Conservation (phyloP, 2,113 vertebrate genomes). For the Planiliza haematocheilus region DNA sequence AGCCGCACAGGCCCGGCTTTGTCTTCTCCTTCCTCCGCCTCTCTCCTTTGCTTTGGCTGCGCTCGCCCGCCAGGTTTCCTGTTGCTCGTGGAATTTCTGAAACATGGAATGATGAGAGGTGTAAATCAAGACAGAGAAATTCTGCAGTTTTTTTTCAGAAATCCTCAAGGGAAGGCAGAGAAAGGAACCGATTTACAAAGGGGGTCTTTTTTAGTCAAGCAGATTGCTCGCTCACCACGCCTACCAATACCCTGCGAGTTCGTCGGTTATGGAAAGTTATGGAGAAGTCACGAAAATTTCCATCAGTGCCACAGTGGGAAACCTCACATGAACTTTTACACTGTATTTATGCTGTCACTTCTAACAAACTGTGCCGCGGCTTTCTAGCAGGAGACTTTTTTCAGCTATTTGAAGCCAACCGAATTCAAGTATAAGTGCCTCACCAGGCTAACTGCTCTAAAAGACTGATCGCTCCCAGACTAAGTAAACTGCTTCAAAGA, state of each 20-base stretch:
- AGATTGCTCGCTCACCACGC: not conserved
- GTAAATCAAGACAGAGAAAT: slow-evolving; percentile 64
- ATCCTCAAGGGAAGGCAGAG: slow-evolving; percentile 11
- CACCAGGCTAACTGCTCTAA: not conserved
- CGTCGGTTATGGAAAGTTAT: slow-evolving; percentile 29
- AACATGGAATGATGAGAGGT: slow-evolving; percentile 64
- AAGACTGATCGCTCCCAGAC: slow-evolving; percentile 4
- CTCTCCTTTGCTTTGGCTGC: slow-evolving; percentile 35
- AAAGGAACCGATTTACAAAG: slow-evolving; percentile 36
- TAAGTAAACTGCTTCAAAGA: slow-evolving; percentile 1
- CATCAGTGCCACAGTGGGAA: slow-evolving; percentile 17
- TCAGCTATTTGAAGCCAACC: slow-evolving; percentile 13
- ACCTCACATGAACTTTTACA: slow-evolving; percentile 4
- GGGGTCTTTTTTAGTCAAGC: not conserved
- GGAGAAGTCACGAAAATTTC: slow-evolving; percentile 20
- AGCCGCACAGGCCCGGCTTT: slow-evolving; percentile 76
- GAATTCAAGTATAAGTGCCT: slow-evolving; percentile 29
- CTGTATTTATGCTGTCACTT: slow-evolving; percentile 14
- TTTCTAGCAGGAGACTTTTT: slow-evolving; percentile 21
- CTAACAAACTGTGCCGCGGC: slow-evolving; percentile 17
- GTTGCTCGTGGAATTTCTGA: slow-evolving; percentile 55
- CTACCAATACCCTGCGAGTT: not conserved
- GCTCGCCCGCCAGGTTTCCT: slow-evolving; percentile 56
- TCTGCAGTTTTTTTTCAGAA: slow-evolving; percentile 28
- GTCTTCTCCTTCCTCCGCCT: slow-evolving; percentile 56